These are phyloP conservation scores for Scortum barcoo DNA, from an alignment of 2,113 vertebrate species.

Conservation along the genomic window DNA sequence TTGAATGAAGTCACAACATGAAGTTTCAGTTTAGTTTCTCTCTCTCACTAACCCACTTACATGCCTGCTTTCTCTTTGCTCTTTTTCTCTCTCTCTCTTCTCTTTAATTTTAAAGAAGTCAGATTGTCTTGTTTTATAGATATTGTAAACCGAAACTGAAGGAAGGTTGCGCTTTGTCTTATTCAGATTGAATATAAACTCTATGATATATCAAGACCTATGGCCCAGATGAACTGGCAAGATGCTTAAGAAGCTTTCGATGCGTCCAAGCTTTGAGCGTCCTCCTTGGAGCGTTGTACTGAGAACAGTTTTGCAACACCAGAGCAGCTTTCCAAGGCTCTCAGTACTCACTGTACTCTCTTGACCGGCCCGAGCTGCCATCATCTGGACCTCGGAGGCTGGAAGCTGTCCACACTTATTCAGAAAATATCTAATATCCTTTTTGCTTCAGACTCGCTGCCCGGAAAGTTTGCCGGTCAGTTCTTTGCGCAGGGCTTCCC, in stretches of 20 bases:
- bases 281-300: background rate
- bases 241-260: constrained; percentile 4
- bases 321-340: background rate
- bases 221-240: background rate
- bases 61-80: background rate
- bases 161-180: background rate
- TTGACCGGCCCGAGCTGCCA: background rate
- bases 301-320: background rate
- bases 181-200: background rate
- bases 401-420: constrained; percentile 3
- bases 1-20: background rate
- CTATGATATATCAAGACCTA: background rate
- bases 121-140: background rate
- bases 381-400: background rate
- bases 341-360: background rate
- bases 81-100: too few relatives aligned
- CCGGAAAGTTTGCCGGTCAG: background rate
- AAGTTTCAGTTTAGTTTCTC: constrained; percentile 14
- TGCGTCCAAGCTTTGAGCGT: background rate
- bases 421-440: constrained; percentile 15
- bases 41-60: background rate
- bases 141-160: background rate
- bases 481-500: background rate
- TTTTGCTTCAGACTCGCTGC: constrained; percentile 19
- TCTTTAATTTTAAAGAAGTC: background rate